Base-by-base conservation (phyloP, 2,888 invertebrate genomes). In the Melanargia galathea region DNA sequence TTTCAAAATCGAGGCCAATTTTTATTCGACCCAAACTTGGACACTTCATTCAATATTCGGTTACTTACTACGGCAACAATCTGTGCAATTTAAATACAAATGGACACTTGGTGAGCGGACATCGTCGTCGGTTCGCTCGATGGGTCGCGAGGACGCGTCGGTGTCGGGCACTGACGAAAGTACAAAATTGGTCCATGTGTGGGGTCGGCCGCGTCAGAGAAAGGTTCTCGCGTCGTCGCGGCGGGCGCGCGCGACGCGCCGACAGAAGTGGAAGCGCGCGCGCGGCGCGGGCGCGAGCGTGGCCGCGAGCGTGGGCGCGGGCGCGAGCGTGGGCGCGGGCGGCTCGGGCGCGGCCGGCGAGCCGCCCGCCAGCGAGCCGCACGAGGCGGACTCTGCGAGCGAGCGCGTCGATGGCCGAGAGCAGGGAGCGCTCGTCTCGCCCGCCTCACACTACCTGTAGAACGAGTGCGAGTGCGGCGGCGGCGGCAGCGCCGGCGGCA, bases 401-500 rank as follows among this genome's bases (percentile, higher is more conserved):
- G 89, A 90, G 88, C 87, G 87, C 86, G 83, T 79, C 80, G 86
- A 86, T 73, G 79, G 83, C 79, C 81, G 84, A 77, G 82, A 83
- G 82, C 84, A 82, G 76, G 79, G 81, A 72, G 86, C 87, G 88
- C 89, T 85, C 89, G 86, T 82, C 89, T 86, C 87, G 88, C 87
- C 79, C 79, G 86, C 90, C 90, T 87, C 89, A 84, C 90, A 90
- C 89, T 90, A 76, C 80, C 86, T 92, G 77, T 92, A 91, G 81
- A 92, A 92, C 59, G 92, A 92, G 80, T 92, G 91, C 66, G 92
- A 92, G 80, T 92, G 92, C 72, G 92, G 88, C 69, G 92, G 90
- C 74, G 92, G 91, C 63, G 92, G 86, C 79, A 91, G 75, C 72
- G 85, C 77, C 70, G 88, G 84, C 64, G 92, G 89, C 65, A 92